phyloP scores from a whole-genome alignment of 2,113 vertebrate genomes.

The Sphaerodactylus townsendi region DNA sequence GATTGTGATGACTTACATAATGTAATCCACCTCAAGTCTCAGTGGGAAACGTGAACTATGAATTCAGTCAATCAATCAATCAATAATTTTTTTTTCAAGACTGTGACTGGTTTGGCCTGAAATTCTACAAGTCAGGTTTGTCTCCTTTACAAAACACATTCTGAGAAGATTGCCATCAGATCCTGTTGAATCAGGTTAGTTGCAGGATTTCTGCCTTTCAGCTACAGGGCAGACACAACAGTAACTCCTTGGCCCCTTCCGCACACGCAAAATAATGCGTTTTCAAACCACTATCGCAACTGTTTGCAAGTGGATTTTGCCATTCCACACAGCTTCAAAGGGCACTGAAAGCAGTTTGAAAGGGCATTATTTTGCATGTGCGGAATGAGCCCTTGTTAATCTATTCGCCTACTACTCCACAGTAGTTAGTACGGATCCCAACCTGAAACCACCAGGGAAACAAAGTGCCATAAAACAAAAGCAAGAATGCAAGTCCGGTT shows the following conservation, averaged over 20 bases:
- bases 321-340: no score
- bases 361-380: no score
- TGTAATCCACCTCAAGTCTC: no score
- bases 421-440: not conserved
- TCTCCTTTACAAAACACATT: not conserved
- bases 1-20: no score
- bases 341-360: no score
- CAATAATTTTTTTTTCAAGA: not conserved
- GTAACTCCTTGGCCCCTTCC: not conserved
- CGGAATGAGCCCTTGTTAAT: no score
- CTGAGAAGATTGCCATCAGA: not conserved
- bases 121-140: not conserved
- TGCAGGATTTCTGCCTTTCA: not conserved
- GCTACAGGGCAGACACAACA: not conserved
- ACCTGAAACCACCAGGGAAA: not conserved
- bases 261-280: no score
- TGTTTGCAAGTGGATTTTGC: no score
- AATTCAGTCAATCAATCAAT: not conserved
- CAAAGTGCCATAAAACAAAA: not conserved
- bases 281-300: no score
- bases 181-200: not conserved
- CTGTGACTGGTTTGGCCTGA: fast-evolving
- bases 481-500: not conserved
- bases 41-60: no score
- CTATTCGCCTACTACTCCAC: no score